Base-by-base conservation (phyloP, 2,888 invertebrate species). In the Tiliacea aurago region DNA sequence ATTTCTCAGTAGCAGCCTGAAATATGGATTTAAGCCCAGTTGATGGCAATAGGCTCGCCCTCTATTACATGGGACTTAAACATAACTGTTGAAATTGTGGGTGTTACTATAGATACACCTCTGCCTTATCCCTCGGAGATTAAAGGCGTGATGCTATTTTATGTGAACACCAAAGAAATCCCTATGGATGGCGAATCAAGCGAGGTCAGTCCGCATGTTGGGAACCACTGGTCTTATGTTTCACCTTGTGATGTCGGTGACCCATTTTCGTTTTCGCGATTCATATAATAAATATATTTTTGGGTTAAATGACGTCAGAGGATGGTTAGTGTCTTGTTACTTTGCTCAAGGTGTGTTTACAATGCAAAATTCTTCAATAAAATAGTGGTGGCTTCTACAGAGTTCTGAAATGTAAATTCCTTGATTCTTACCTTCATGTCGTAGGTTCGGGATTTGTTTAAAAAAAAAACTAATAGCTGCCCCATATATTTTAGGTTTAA, bases 241-340 rank as follows among this genome's bases (percentile, higher is more conserved):
- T 76, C 74, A 85, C 86, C 86, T 87, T 86, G 82, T 65, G 65
- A 68, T 43, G 70, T 72, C 70, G 81, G 84, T 79, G 86, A 87
- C 86, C 87, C 76, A 81, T 87, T 76, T 85, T 65, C 70, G 70
- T 77, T 78, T 86, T 86, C 62, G 79, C 84, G 81, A 82, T 80
- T 80, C 70, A 80, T 72, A 70, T 76, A 78, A 81, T 76, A 84
- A 84, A 81, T 76, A 76, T 80, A 86, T 82, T 84, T 80, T 76
- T 51, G 51, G 63, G 64, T 70, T 62, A 63, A 62, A 67, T 86
- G 86, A 84, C 80, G 86, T 86, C 86, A 85, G 63, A 65, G 53
- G 33, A 76, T 67, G 75, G 68, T 76, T 68, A 83, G 83, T 81
- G 72, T 86, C 75, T 63, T 68, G 71, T 87, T 85, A 75, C 84